Evolutionary conservation across 2,113 vertebrate genomes (phyloP), one percentile per base, ranked within the genome.

Genomic region (Synodontis membranacea): DNA sequence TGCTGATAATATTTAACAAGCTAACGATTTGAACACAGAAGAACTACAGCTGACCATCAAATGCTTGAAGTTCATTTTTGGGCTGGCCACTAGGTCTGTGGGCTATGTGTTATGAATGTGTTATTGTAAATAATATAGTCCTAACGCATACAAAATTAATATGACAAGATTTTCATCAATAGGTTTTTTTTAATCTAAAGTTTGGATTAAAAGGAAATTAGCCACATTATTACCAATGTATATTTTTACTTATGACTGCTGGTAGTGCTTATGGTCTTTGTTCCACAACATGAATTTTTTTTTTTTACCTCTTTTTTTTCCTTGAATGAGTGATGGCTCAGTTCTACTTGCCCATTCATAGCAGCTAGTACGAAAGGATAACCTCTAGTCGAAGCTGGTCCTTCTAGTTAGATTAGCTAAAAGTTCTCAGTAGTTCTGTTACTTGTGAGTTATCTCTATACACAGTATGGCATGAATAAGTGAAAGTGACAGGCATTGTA

Each of bases 1-100:
- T 42, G 31, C 37, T 72, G 66, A 87, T 86, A 85, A 66, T 80
- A 15, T 85, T 86, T 89, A 81, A 62, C 84, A 89, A 76, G 80
- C 70, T 34, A 76, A 60, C 70, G 60, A 81, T 76, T 23, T 86
- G 54, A 88, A 82, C 58, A 62, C 52, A 19, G 48, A n/a, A 50
- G 48, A 83, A 75, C 42, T 50, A 66, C 39, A 12, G 50, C 12
- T 39, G n/a, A 56, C 56, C 72, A 72, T 88, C 72, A 82, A 86
- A 88, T 37, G 44, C 52, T 62, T 54, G n/a, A 52, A 37, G 34
- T 76, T 84, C 15, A 23, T 39, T 72, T 62, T 42, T 42, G 74
- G 48, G 37, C 54, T 54, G 56, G 64, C n/a, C 64, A 60, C 48
- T 66, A n/a, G n/a, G n/a, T n/a, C n/a, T n/a, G n/a, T n/a, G n/a